Conservation (phyloP, 2,113 vertebrate genomes). For the Capricornis sumatraensis region DNA sequence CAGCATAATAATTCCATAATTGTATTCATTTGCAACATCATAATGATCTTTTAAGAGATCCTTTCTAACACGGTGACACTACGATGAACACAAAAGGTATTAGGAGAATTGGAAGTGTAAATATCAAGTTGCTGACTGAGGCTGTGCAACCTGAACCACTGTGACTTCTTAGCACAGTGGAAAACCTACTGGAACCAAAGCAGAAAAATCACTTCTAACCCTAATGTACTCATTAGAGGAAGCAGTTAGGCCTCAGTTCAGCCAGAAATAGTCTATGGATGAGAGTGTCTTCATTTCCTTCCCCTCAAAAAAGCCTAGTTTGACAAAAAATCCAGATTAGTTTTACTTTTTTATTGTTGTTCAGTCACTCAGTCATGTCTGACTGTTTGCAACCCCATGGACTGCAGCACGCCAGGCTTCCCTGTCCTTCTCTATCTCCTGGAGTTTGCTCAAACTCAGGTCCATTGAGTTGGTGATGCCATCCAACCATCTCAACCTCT, state of each 20-base stretch:
- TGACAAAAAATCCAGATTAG: background rate
- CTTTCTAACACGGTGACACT: background rate
- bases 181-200: background rate
- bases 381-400: background rate
- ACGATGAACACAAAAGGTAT: background rate
- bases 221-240: background rate
- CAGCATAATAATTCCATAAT: background rate
- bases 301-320: background rate
- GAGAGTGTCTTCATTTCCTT: background rate
- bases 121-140: background rate
- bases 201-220: background rate
- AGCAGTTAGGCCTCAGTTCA: background rate
- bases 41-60: background rate
- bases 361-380: background rate
- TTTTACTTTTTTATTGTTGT: background rate
- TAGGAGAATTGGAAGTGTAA: background rate
- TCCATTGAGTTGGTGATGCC: background rate
- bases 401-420: background rate
- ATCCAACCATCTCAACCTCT: background rate
- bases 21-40: background rate
- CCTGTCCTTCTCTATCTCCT: background rate
- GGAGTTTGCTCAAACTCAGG: background rate
- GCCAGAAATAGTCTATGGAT: background rate
- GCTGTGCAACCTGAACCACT: background rate
- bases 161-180: background rate